These are phyloP conservation scores for Brachymystax lenok DNA, from an alignment of 2,797 vertebrate genomes.

Conservation along the genomic window DNA sequence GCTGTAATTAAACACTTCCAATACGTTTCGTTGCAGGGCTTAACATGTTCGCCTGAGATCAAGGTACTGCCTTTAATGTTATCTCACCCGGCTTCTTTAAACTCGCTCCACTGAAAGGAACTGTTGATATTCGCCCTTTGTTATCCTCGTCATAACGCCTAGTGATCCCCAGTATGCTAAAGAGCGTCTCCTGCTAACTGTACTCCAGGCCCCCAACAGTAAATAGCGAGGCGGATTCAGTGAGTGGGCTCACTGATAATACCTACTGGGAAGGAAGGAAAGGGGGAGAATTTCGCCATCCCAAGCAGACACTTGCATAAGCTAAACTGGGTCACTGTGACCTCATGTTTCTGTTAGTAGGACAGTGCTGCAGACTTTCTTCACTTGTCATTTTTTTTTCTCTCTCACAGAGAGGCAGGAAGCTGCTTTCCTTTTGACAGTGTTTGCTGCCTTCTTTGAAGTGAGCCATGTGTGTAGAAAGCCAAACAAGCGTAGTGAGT, in stretches of 20 bases:
- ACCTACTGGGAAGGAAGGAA: constrained; percentile 25
- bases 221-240: constrained; percentile 70
- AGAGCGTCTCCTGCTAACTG: constrained; percentile 62
- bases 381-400: constrained; percentile 37
- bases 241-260: constrained; percentile 65
- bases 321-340: constrained; percentile 82
- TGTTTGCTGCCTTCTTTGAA: constrained; percentile 76
- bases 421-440: constrained; percentile 72
- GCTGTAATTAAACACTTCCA: constrained; percentile 87
- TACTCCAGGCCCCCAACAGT: constrained; percentile 60
- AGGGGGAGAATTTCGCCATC: constrained; percentile 44
- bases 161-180: constrained; percentile 71
- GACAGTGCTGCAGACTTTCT: constrained; percentile 72
- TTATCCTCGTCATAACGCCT: constrained; percentile 78
- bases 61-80: constrained; percentile 87
- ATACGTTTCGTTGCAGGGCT: constrained; percentile 86
- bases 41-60: constrained; percentile 87
- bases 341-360: constrained; percentile 79
- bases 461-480: constrained; percentile 68
- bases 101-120: constrained; percentile 79
- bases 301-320: constrained; percentile 72
- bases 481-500: constrained; percentile 68
- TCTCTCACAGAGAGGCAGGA: constrained; percentile 62
- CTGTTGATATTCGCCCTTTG: constrained; percentile 81
- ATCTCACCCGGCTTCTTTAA: constrained; percentile 69